Conservation (phyloP, 1,140 invertebrate genomes). For the Sesamia nonagrioides region DNA sequence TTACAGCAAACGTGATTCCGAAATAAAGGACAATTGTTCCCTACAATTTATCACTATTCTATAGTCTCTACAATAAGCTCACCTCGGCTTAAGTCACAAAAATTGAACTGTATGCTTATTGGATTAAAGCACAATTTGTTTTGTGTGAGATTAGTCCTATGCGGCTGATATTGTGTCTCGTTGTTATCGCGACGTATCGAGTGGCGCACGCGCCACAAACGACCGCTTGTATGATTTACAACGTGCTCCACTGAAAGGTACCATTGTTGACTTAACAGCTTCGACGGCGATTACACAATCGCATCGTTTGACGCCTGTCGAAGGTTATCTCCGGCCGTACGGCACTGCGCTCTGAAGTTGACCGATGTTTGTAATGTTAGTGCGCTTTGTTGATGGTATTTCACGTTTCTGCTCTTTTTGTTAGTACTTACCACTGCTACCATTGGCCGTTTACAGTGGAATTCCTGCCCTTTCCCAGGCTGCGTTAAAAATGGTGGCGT, state of each 20-base stretch:
- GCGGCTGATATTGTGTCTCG: slow-evolving; percentile 50
- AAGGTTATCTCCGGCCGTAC: slow-evolving; percentile 70
- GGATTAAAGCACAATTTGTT: slow-evolving; percentile 28
- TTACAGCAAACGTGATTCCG: slow-evolving; percentile 64
- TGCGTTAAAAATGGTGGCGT: not conserved
- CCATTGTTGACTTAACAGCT: slow-evolving; percentile 75
- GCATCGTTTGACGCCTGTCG: slow-evolving; percentile 67
- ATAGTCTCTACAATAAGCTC: slow-evolving; percentile 54
- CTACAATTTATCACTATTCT: slow-evolving; percentile 65
- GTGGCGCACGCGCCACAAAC: slow-evolving; percentile 75
- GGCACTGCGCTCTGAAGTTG: slow-evolving; percentile 42
- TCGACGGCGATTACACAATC: slow-evolving; percentile 71
- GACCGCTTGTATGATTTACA: slow-evolving; percentile 78
- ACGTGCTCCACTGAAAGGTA: slow-evolving; percentile 68
- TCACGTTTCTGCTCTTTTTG: slow-evolving; percentile 73
- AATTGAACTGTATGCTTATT: slow-evolving; percentile 14
- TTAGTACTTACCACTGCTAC: slow-evolving; percentile 28
- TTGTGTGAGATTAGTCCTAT: slow-evolving; percentile 30
- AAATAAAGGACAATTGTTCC: slow-evolving; percentile 68
- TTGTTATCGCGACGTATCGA: slow-evolving; percentile 65
- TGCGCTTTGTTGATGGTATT: slow-evolving; percentile 64
- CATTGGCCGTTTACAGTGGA: slow-evolving; percentile 37
- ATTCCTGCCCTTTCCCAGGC: slow-evolving; percentile 36
- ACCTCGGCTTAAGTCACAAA: not conserved
- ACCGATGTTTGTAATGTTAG: slow-evolving; percentile 49